Conservation (phyloP, 2,797 vertebrate genomes). For the Eupleurogrammus muticus region DNA sequence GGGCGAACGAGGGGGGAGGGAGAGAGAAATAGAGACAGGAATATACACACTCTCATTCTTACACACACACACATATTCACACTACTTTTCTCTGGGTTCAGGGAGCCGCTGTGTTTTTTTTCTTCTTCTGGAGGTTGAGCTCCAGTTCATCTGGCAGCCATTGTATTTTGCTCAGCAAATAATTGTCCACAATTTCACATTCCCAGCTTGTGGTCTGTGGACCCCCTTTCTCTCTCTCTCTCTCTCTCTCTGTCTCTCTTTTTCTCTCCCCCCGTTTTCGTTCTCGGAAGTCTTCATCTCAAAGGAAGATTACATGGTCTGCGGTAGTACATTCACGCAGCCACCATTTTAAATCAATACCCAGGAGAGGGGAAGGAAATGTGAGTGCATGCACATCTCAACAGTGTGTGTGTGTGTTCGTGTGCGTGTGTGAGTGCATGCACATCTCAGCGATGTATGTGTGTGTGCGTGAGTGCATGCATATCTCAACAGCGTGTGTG, state of each 20-base stretch:
- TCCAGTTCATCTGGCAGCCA: constrained; percentile 87
- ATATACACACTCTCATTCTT: constrained; percentile 27
- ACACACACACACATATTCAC: constrained; percentile 36
- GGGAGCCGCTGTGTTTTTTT: constrained; percentile 71
- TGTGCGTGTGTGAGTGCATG: constrained; percentile 71
- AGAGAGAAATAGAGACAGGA: constrained; percentile 44
- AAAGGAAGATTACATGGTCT: constrained; percentile 85
- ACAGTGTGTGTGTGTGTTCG: too few species aligned
- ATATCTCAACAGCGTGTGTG: constrained; percentile 77
- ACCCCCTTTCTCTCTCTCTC: constrained; percentile 58
- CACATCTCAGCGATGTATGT: constrained; percentile 77
- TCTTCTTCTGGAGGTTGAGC: constrained; percentile 76
- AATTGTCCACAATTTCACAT: constrained; percentile 87
- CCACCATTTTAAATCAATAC: constrained; percentile 87
- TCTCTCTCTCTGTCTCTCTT: constrained; percentile 34
- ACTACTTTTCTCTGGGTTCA: constrained; percentile 72
- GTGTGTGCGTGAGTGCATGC: constrained; percentile 71
- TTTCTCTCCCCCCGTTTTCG: constrained; percentile 59
- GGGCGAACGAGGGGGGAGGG: constrained; percentile 25
- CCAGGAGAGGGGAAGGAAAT: constrained; percentile 71
- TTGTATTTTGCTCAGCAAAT: constrained; percentile 89
- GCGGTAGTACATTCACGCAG: constrained; percentile 80
- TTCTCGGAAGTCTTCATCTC: constrained; percentile 85
- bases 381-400: constrained; percentile 73
- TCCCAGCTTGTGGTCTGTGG: constrained; percentile 84